A percentile compares a stretch with the other conserved stretches of the same genome.
These are phyloP conservation scores for Archips xylosteana DNA, from an alignment of 2,888 invertebrate species.

Conservation along the genomic window DNA sequence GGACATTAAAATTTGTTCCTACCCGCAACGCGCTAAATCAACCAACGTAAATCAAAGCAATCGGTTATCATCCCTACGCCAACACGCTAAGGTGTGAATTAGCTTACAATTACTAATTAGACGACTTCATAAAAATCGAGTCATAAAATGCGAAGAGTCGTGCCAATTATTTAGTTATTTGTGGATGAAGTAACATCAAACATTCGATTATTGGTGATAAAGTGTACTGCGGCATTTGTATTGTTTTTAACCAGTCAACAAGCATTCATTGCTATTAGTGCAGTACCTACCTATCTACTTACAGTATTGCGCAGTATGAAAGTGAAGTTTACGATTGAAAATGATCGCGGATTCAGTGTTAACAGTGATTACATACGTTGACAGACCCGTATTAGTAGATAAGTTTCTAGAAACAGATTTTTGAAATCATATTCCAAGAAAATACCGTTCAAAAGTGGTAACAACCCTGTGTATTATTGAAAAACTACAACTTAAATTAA, in stretches of 20 bases:
- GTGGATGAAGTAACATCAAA: conserved; percentile 46
- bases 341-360: conserved; percentile 24
- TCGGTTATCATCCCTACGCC: conserved; percentile 20
- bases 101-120: conserved; percentile 43
- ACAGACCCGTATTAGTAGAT: conserved; percentile 34
- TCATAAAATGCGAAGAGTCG: conserved; percentile 42
- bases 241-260: conserved; percentile 17
- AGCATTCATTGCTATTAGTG: background rate
- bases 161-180: conserved; percentile 53
- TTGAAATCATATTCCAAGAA: no score
- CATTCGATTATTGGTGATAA: conserved; percentile 7
- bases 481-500: no score
- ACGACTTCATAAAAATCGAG: conserved; percentile 25
- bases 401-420: conserved; percentile 19
- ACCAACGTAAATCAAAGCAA: background rate
- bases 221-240: background rate
- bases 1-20: conserved; percentile 13
- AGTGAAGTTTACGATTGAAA: conserved; percentile 33
- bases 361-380: conserved; percentile 37
- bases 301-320: conserved; percentile 14
- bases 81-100: conserved; percentile 42
- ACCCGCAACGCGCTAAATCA: conserved; percentile 33
- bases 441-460: no score
- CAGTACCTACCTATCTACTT: background rate
- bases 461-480: no score